A percentile compares a stretch with the other conserved stretches of the same genome.
These are phyloP conservation scores for Patiria pectinifera DNA, from an alignment of 53 echinoderm and acorn worm genomes.

Conservation along the genomic window DNA sequence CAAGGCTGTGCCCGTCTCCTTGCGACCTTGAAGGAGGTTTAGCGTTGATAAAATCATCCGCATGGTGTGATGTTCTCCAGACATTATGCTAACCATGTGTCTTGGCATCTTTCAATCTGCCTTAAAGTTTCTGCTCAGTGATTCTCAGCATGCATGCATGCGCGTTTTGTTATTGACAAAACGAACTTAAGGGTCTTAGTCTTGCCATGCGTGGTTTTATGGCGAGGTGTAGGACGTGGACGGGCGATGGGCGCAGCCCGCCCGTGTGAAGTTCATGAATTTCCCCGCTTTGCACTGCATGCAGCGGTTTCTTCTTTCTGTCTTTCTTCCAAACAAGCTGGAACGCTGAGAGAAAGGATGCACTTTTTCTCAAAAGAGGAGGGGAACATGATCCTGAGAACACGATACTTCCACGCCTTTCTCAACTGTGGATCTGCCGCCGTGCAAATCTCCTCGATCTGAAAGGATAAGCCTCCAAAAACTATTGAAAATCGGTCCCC, in stretches of 20 bases:
- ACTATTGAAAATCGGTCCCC: constrained; percentile 14
- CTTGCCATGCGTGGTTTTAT: neutral
- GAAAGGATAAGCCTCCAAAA: constrained; percentile 9
- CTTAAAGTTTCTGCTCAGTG: neutral
- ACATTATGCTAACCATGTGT: neutral
- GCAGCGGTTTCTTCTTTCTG: neutral
- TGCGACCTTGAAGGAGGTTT: neutral
- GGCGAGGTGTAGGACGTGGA: neutral
- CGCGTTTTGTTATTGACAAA: neutral
- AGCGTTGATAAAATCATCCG: neutral
- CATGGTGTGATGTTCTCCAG: neutral
- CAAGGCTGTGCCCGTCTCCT: neutral
- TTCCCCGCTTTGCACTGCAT: neutral
- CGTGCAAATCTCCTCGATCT: neutral
- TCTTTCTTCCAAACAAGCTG: neutral
- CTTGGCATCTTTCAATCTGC: neutral
- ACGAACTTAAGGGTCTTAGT: neutral
- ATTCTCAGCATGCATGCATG: neutral
- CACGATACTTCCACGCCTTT: constrained; percentile 2
- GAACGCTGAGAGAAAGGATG: constrained; percentile 7
- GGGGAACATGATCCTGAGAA: constrained; percentile 33
- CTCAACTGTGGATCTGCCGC: neutral
- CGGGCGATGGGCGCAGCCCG: neutral
- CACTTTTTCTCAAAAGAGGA: neutral
- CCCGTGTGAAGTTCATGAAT: neutral